Percentiles rank a stretch among this genome's conserved stretches.
phyloP scores from a whole-genome alignment of 2,888 invertebrate genomes.

The Orchesellides sinensis region DNA sequence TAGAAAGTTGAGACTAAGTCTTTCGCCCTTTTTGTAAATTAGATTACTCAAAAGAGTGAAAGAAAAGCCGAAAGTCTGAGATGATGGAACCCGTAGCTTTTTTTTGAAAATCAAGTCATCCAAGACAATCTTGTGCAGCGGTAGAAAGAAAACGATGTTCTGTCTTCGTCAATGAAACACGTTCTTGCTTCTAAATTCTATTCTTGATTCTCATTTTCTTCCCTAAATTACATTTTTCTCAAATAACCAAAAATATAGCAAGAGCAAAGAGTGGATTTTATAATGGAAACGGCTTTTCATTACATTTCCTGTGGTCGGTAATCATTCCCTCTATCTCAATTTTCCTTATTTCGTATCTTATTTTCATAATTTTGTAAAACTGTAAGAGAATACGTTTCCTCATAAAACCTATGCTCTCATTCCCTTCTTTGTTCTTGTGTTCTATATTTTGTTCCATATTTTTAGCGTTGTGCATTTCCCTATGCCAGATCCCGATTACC shows the following conservation, averaged over 20 bases:
- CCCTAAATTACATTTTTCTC: conserved; percentile 41
- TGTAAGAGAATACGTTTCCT: conserved; percentile 13
- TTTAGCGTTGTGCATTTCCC: no score
- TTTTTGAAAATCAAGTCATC: conserved; percentile 39
- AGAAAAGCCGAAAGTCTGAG: conserved; percentile 11
- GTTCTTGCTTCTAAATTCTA: conserved; percentile 40
- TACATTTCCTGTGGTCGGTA: conserved; percentile 31
- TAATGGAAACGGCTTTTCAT: not conserved
- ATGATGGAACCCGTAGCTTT: conserved; percentile 5
- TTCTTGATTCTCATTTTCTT: conserved; percentile 48
- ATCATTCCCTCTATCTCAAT: conserved; percentile 20
- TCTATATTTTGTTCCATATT: no score
- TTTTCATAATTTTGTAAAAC: no score
- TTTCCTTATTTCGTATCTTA: conserved; percentile 3
- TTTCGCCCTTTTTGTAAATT: conserved; percentile 33
- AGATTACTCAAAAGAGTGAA: conserved; percentile 29
- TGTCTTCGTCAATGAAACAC: conserved; percentile 41
- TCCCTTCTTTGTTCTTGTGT: no score
- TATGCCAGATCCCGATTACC: no score
- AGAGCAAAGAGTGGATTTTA: not conserved
- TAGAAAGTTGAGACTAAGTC: conserved; percentile 7
- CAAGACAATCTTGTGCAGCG: conserved; percentile 30
- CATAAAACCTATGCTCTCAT: no score
- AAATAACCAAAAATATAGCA: no score
- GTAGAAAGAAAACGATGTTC: conserved; percentile 1